Conservation (phyloP, 1,140 invertebrate species). For the Diabrotica virgifera region DNA sequence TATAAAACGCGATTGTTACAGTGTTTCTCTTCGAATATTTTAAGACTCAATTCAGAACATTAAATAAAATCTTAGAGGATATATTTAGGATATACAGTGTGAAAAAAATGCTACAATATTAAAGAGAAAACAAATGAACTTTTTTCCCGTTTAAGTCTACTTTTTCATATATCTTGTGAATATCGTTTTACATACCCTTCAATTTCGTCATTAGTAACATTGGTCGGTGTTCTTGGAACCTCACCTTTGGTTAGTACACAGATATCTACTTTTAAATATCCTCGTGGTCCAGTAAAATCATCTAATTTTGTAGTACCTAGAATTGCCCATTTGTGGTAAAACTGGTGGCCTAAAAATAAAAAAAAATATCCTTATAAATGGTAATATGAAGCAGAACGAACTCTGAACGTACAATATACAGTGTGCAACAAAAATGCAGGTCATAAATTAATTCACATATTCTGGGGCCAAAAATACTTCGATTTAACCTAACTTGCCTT, state of each 20-base stretch:
- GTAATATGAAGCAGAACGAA: background rate
- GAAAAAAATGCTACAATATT: background rate
- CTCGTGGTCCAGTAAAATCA: conserved; percentile 57
- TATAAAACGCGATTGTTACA: too few species aligned
- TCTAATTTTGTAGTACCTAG: conserved; percentile 66
- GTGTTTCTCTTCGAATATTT: too few species aligned
- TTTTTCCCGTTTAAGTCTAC: too few species aligned
- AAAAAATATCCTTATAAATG: background rate
- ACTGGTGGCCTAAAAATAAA: conserved; percentile 63
- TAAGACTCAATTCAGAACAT: too few species aligned
- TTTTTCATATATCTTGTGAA: background rate
- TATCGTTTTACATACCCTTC: conserved; percentile 60
- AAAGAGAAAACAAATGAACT: background rate
- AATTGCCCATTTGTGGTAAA: conserved; percentile 79
- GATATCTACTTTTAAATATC: conserved; percentile 77
- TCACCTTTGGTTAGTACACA: conserved; percentile 67
- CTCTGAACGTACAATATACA: background rate
- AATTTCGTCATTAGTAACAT: conserved; percentile 66
- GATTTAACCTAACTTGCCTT: too few species aligned
- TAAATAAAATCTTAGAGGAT: too few species aligned
- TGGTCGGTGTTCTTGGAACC: conserved; percentile 58
- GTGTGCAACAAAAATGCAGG: too few species aligned
- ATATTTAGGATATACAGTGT: too few species aligned
- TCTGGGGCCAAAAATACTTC: too few species aligned
- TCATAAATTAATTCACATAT: too few species aligned